phyloP scores from a whole-genome alignment of 2,888 invertebrate species.

The Poecilus cupreus region DNA sequence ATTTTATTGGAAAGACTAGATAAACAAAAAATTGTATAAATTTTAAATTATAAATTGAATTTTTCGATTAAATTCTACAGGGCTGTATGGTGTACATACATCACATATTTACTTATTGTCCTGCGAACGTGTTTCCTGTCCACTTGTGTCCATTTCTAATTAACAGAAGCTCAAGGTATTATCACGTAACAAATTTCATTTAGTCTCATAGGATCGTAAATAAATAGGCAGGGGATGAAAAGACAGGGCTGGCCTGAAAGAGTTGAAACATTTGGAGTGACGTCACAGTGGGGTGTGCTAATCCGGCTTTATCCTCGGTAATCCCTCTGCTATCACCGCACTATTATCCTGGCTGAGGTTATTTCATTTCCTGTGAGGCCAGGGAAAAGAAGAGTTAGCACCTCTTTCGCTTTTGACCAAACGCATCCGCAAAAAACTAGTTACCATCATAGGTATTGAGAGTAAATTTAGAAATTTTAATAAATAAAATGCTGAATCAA shows the following conservation, averaged over 20 bases:
- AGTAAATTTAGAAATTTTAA: too few relatives aligned
- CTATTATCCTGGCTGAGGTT: slow-evolving; percentile 54
- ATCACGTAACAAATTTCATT: slow-evolving; percentile 58
- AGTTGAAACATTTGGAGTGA: slow-evolving; percentile 56
- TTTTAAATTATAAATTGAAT: neutral
- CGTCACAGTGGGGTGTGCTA: slow-evolving; percentile 50
- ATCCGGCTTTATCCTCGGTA: slow-evolving; percentile 56
- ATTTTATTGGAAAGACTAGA: too few relatives aligned
- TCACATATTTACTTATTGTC: neutral
- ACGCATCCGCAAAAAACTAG: too few relatives aligned
- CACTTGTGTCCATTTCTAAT: slow-evolving; percentile 45
- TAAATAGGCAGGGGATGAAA: slow-evolving; percentile 51
- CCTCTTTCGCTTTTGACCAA: too few relatives aligned
- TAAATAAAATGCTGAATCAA: too few relatives aligned
- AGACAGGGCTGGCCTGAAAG: slow-evolving; percentile 49
- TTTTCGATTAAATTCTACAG: too few relatives aligned
- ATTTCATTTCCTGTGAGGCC: slow-evolving; percentile 44
- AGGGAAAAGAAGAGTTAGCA: too few relatives aligned
- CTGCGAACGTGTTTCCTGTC: neutral
- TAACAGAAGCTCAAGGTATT: slow-evolving; percentile 57
- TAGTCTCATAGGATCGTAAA: slow-evolving; percentile 28
- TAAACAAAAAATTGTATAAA: neutral
- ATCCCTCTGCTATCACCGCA: slow-evolving; percentile 58
- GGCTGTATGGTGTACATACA: too few relatives aligned
- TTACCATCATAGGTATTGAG: too few relatives aligned